Evolutionary conservation across 2,888 invertebrate species (phyloP).

Genomic region (Theodoxus fluviatilis): DNA sequence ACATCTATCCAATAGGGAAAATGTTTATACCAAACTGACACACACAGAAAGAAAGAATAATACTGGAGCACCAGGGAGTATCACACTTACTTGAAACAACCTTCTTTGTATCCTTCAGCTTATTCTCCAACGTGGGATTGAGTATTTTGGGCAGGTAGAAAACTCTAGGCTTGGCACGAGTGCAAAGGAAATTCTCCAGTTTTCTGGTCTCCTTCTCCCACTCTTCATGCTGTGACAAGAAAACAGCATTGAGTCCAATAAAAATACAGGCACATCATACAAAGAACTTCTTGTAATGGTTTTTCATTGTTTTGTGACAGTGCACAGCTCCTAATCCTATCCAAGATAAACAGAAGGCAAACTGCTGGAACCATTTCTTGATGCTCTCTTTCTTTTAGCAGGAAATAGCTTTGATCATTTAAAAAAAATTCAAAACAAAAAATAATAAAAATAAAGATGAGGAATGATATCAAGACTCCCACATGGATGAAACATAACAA

Average conservation of each 20-base stretch:
- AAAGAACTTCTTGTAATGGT: not conserved
- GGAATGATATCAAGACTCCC: too few relatives aligned
- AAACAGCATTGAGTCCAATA: not conserved
- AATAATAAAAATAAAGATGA: too few relatives aligned
- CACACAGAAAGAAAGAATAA: not conserved
- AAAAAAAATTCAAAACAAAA: too few relatives aligned
- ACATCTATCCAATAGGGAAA: not conserved
- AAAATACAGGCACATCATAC: not conserved
- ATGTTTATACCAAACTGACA: not conserved
- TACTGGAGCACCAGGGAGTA: not conserved
- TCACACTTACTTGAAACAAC: constrained; percentile 50
- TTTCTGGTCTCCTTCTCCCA: constrained; percentile 84
- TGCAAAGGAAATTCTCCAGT: constrained; percentile 83
- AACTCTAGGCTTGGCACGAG: constrained; percentile 84
- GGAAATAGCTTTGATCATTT: too few relatives aligned
- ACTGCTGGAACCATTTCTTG: too few relatives aligned
- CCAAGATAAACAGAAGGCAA: too few relatives aligned
- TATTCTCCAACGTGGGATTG: constrained; percentile 41
- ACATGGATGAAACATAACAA: too few relatives aligned
- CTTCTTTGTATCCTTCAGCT: constrained; percentile 47
- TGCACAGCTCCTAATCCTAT: too few relatives aligned
- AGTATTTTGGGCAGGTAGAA: constrained; percentile 78
- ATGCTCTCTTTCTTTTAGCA: too few relatives aligned
- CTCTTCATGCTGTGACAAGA: constrained; percentile 75
- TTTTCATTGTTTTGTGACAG: too few relatives aligned